A percentile compares a stretch with the other conserved stretches of the same genome.
Evolutionary conservation across 2,797 vertebrate genomes (phyloP).

Genomic region (Arctocebus calabarensis): DNA sequence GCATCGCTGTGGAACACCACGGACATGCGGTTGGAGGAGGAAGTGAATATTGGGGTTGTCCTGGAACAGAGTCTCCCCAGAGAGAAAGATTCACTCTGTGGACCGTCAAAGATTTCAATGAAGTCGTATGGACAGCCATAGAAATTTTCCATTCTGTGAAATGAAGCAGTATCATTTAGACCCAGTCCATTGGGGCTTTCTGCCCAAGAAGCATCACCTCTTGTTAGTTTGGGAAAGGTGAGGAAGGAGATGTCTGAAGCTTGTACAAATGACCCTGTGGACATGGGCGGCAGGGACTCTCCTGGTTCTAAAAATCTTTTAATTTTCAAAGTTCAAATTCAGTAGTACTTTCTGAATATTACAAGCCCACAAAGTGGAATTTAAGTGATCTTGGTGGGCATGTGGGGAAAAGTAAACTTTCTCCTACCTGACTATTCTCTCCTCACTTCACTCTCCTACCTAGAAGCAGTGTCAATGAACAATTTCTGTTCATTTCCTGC

Average conservation of each 20-base stretch:
- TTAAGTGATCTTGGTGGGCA: background rate
- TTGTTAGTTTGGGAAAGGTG: background rate
- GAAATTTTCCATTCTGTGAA: conserved; percentile 89
- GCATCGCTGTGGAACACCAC: conserved; percentile 89
- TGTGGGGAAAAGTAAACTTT: background rate
- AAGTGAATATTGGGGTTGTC: conserved; percentile 83
- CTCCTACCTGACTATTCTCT: background rate
- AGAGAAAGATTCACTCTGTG: conserved; percentile 63
- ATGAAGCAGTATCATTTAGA: background rate
- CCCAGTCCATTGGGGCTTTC: accelerated
- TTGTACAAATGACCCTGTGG: accelerated
- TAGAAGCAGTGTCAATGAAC: background rate
- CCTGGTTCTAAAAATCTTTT: background rate
- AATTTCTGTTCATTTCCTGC: background rate
- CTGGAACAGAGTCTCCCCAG: conserved; percentile 87
- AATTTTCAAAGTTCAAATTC: background rate
- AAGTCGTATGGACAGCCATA: conserved; percentile 89
- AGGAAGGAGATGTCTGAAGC: background rate
- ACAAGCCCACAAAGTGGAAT: background rate
- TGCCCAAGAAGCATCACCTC: background rate
- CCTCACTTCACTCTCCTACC: background rate
- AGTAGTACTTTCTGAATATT: background rate
- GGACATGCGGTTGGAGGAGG: conserved; percentile 88
- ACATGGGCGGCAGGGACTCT: accelerated
- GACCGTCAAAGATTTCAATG: conserved; percentile 88